Conservation (phyloP, 2,797 vertebrate genomes). For the Mormyrus proboscirostris region DNA sequence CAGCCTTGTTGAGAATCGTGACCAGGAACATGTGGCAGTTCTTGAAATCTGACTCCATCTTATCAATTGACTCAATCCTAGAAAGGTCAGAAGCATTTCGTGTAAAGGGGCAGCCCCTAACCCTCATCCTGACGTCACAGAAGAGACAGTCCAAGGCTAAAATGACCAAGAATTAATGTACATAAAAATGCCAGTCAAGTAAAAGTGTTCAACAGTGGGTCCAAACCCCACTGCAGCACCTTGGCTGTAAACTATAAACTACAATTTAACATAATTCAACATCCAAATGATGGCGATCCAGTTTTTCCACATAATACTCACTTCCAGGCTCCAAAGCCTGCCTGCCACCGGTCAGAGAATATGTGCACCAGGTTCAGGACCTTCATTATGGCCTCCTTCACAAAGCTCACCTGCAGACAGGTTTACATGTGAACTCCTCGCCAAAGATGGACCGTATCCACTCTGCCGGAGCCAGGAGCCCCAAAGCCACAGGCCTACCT, state of each 20-base stretch:
- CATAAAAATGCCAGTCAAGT: neutral
- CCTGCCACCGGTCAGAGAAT: slow-evolving; percentile 95
- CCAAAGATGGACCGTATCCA: neutral
- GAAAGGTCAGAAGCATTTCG: slow-evolving; percentile 16
- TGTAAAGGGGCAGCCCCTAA: neutral
- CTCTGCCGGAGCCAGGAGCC: neutral
- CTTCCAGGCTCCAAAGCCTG: slow-evolving; percentile 89
- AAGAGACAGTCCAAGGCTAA: neutral
- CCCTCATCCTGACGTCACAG: neutral
- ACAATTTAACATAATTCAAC: neutral
- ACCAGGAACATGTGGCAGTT: slow-evolving; percentile 99
- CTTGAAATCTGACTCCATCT: slow-evolving; percentile 98
- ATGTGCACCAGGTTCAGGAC: slow-evolving; percentile 93
- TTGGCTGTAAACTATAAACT: neutral
- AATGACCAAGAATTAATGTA: neutral
- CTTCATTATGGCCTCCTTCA: slow-evolving; percentile 98
- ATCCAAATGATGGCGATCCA: neutral
- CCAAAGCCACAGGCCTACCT: slow-evolving; percentile 58
- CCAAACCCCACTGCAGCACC: neutral
- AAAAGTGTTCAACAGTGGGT: neutral
- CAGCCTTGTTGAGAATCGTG: slow-evolving; percentile 93
- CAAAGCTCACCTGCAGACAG: slow-evolving; percentile 83
- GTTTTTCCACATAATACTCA: slow-evolving; percentile 52
- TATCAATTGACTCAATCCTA: slow-evolving; percentile 94
- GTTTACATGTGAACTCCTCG: neutral